Evolutionary conservation across 2,797 vertebrate species (phyloP).

Genomic region (Sebastes cheni): DNA sequence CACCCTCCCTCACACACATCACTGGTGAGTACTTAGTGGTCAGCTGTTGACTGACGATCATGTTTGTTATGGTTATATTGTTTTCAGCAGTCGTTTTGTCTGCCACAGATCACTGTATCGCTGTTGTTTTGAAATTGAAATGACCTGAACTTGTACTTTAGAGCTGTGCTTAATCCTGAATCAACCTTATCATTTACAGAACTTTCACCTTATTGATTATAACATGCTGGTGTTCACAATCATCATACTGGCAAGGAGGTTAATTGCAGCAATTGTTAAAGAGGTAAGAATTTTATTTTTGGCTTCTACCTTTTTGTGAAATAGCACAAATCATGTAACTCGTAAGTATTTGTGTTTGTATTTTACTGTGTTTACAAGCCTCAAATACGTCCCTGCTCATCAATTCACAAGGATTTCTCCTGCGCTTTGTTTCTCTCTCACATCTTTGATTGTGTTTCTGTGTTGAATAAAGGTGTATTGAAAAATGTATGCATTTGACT

Average conservation of each 20-base stretch:
- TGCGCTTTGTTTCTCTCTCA: background rate
- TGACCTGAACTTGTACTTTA: background rate
- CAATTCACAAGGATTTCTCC: background rate
- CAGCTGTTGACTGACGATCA: background rate
- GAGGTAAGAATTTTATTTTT: slow-evolving; percentile 84
- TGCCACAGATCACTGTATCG: background rate
- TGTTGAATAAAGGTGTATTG: background rate
- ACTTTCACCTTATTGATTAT: slow-evolving; percentile 98
- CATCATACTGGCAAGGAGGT: slow-evolving; percentile 92
- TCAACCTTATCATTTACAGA: slow-evolving; percentile 78
- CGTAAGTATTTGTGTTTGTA: background rate
- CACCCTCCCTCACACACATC: slow-evolving; percentile 97
- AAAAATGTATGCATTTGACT: background rate
- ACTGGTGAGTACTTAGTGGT: slow-evolving; percentile 83
- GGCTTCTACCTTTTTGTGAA: background rate
- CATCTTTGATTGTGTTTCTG: background rate
- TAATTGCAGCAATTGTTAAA: slow-evolving; percentile 95
- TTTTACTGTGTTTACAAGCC: background rate
- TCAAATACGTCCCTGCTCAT: background rate
- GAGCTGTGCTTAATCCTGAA: background rate
- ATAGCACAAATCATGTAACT: background rate
- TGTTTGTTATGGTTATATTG: background rate
- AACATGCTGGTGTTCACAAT: slow-evolving; percentile 96
- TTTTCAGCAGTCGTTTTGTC: background rate
- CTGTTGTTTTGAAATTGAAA: background rate